Percentiles rank a stretch among this genome's conserved stretches.
Conservation (phyloP, 2,888 invertebrate genomes). For the Darwinula stevensoni region DNA sequence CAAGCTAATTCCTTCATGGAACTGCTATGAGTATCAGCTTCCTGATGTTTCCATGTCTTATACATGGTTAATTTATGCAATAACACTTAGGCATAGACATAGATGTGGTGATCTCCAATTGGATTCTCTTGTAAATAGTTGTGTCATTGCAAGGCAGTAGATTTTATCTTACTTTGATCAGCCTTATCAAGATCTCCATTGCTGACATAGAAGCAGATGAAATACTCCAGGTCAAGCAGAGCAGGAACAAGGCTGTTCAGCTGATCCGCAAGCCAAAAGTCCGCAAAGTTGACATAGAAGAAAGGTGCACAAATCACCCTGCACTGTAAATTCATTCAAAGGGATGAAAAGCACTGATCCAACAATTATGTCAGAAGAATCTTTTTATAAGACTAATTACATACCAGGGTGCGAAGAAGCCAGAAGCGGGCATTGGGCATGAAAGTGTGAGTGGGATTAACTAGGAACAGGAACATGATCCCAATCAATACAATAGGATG, state of each 20-base stretch:
- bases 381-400: conserved; percentile 9
- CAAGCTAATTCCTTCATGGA: too few species aligned
- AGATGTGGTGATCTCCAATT: too few species aligned
- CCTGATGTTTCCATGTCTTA: too few species aligned
- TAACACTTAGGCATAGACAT: too few species aligned
- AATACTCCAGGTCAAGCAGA: conserved; percentile 74
- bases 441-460: conserved; percentile 76
- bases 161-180: too few species aligned
- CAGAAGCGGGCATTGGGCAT: conserved; percentile 79
- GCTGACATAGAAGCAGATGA: conserved; percentile 69
- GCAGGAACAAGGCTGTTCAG: conserved; percentile 70
- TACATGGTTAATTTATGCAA: too few species aligned
- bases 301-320: conserved; percentile 68
- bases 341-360: conserved; percentile 1
- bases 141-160: too few species aligned
- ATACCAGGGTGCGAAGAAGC: conserved; percentile 54
- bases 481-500: conserved; percentile 54
- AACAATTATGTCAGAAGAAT: not conserved
- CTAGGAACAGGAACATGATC: conserved; percentile 44
- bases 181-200: too few species aligned
- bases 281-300: conserved; percentile 75
- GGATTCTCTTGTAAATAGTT: too few species aligned
- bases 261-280: conserved; percentile 97
- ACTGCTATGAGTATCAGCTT: too few species aligned
- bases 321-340: conserved; percentile 27